Conservation (phyloP, 2,797 vertebrate species). For the Toxotes lorentzi region DNA sequence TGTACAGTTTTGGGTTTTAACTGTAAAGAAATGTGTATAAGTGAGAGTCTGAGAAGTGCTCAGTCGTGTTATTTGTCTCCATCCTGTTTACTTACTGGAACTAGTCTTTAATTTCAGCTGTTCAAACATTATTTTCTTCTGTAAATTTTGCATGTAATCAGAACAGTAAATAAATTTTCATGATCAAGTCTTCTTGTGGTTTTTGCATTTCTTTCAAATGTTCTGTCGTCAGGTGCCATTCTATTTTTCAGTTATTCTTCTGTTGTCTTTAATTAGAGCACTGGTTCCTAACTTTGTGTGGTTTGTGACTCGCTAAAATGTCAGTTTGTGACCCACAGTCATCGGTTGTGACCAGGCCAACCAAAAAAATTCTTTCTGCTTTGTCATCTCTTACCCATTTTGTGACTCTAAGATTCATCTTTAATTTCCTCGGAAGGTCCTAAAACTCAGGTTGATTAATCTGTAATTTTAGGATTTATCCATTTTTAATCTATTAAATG, state of each 20-base stretch:
- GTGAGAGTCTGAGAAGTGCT: not conserved
- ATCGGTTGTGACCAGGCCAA: not conserved
- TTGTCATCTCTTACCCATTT: not conserved
- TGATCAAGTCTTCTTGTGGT: not conserved
- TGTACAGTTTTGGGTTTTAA: constrained; percentile 16
- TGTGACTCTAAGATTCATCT: not conserved
- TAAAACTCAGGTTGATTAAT: not conserved
- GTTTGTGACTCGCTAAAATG: not conserved
- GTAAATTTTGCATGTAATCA: constrained; percentile 25
- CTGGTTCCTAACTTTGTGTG: not conserved
- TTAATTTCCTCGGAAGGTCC: not conserved
- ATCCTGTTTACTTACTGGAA: not conserved
- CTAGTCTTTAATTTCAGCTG: not conserved
- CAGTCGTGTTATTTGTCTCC: not conserved
- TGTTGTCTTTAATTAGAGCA: too few species aligned
- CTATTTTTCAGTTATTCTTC: not conserved
- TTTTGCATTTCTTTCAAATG: not conserved
- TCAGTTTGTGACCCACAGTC: not conserved
- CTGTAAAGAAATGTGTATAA: constrained; percentile 22
- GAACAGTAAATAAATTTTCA: constrained; percentile 50
- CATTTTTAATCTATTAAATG: too few species aligned
- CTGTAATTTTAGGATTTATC: too few species aligned
- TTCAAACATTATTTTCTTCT: not conserved
- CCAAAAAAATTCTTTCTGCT: not conserved
- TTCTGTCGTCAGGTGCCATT: not conserved